Conservation (phyloP, 2,888 invertebrate species). For the Amiota communis region DNA sequence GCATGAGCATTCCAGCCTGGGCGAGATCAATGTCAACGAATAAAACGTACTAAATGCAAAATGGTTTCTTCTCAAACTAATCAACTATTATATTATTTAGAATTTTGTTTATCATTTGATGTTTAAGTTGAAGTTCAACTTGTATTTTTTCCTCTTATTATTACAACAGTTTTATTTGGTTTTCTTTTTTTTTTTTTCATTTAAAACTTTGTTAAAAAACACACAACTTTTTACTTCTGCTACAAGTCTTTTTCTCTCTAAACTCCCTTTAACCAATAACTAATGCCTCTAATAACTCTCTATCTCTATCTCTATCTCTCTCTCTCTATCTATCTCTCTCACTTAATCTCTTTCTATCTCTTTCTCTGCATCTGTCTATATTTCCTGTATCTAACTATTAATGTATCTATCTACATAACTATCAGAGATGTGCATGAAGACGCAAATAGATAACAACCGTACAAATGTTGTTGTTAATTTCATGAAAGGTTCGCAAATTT, state of each 20-base stretch:
- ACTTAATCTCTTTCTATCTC: constrained; percentile 11
- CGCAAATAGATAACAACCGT: too few species aligned
- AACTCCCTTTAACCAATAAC: neutral
- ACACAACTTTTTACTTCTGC: constrained; percentile 38
- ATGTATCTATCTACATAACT: too few species aligned
- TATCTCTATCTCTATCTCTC: constrained; percentile 38
- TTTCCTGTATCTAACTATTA: neutral
- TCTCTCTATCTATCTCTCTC: constrained; percentile 36
- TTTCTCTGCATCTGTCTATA: neutral
- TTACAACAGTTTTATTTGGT: constrained; percentile 41
- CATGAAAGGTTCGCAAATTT: too few species aligned
- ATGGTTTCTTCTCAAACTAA: constrained; percentile 43
- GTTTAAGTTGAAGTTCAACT: constrained; percentile 22
- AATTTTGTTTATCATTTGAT: constrained; percentile 13
- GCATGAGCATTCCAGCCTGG: constrained; percentile 87
- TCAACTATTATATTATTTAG: constrained; percentile 1
- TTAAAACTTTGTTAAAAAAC: constrained; percentile 36
- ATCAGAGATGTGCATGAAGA: too few species aligned
- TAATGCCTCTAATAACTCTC: constrained; percentile 30
- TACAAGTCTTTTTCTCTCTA: neutral
- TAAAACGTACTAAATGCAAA: constrained; percentile 74
- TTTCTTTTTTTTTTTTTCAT: constrained; percentile 49
- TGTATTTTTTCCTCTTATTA: constrained; percentile 47
- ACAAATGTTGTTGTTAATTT: too few species aligned
- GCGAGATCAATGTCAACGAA: constrained; percentile 81